Evolutionary conservation across 2,888 invertebrate genomes (phyloP).

Genomic region (Nomada lathburiana): DNA sequence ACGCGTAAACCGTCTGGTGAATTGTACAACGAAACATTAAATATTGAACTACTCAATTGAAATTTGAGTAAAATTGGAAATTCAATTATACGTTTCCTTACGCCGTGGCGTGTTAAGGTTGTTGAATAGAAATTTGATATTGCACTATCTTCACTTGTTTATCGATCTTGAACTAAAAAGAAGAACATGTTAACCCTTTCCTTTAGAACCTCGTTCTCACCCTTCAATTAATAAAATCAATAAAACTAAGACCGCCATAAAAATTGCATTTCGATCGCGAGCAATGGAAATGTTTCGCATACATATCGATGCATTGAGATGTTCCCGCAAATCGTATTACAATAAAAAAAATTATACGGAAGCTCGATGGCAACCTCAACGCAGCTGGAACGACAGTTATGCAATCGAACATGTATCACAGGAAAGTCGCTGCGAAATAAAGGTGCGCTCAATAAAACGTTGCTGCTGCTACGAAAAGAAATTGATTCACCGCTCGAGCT

Average conservation of each 20-base stretch:
- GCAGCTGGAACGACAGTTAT: conserved; percentile 40
- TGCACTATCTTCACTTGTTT: background rate
- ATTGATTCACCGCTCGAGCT: conserved; percentile 50
- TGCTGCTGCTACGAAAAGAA: conserved; percentile 42
- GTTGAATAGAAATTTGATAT: background rate
- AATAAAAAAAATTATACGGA: conserved; percentile 34
- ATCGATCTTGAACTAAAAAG: no score
- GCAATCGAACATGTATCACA: conserved; percentile 50
- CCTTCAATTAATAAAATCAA: background rate
- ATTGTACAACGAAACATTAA: background rate
- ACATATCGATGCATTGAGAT: background rate
- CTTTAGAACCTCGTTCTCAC: no score
- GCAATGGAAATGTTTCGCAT: background rate
- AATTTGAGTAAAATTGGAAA: background rate
- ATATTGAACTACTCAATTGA: background rate
- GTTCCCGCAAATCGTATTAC: conserved; percentile 31
- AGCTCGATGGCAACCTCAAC: background rate
- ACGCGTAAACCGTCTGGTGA: background rate
- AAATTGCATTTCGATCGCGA: background rate
- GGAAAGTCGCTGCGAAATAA: conserved; percentile 45
- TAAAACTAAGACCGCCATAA: background rate
- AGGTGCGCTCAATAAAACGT: conserved; percentile 55
- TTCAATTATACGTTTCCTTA: background rate
- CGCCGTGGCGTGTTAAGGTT: background rate
- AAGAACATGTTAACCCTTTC: no score